Base-by-base conservation (phyloP, 2,888 invertebrate genomes). In the Nowickia ferox region DNA sequence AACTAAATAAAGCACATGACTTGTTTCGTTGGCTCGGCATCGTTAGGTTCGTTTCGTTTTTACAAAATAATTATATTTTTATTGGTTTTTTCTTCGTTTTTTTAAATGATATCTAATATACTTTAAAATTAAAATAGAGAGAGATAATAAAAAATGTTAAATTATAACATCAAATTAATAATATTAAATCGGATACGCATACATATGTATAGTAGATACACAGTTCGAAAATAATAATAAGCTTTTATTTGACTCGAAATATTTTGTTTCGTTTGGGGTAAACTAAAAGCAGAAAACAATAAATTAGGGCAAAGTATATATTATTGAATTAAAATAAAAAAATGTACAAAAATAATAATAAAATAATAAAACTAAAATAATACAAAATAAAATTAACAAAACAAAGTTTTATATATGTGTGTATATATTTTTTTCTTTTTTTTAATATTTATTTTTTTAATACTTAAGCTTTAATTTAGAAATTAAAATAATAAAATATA, bases 31-130 rank as follows among this genome's bases (percentile, higher is more conserved):
- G 30, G 30, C 30, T 6, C 30, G 1, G 5, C 30, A 30, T 30
- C 30, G 30, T 6, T 30, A 30, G 6, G 78, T 66, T 83, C 87
- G 87, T 84, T 78, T 84, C 57, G 53, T 66, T 78, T 83, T 68
- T 84, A 84, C 77, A 84, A 78, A 84, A 81, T 82, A 86, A 71
- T 86, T 81, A 69, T 66, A 75, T 30, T 74, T 84, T 84, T 78
- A 42, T 75, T 65, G 30, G 15, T 19, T 72, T 76, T 63, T 40
- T 38, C 13, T 63, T 77, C 66, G 42, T 65, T 72, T 74, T n/a
- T 66, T 51, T 30, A 61, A n/a, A 66, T 66, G 30, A 61, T 66
- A 22, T 30, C 55, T 55, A 17, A 63, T 63, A 53, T 17, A 44
- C n/a, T 17, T 44, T 55, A 30, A 51, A 63, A 55, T 46, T 69